A percentile compares a stretch with the other conserved stretches of the same genome.
Evolutionary conservation across 1,140 invertebrate genomes (phyloP).

Genomic region (Drosophila sucinea): DNA sequence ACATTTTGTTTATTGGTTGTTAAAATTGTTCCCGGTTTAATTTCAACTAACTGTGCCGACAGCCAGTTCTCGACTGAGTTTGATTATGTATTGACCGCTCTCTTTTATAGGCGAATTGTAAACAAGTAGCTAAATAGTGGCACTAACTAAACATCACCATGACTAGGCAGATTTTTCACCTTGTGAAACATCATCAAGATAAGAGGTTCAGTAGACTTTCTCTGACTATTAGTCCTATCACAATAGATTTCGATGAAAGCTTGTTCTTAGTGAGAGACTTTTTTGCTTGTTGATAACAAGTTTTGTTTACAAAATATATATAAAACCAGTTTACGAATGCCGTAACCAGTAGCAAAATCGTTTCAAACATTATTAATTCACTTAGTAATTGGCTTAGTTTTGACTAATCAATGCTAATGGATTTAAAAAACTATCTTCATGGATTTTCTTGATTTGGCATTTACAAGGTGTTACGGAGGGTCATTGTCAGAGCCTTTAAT

Average conservation of each 20-base stretch:
- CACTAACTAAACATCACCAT: background rate
- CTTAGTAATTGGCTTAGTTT: too few species aligned
- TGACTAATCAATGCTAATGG: too few species aligned
- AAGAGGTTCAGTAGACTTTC: background rate
- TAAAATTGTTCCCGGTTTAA: background rate
- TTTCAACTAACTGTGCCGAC: background rate
- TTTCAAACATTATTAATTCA: too few species aligned
- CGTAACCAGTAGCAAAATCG: background rate
- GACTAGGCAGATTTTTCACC: background rate
- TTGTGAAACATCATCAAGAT: background rate
- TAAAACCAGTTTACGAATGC: background rate
- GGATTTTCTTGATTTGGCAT: too few species aligned
- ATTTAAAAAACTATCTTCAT: too few species aligned
- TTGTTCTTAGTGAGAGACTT: background rate
- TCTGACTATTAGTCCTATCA: background rate
- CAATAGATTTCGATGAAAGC: background rate
- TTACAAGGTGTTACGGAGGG: too few species aligned
- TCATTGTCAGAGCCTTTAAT: too few species aligned
- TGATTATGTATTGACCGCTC: background rate
- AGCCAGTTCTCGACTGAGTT: background rate
- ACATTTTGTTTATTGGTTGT: conserved; percentile 31
- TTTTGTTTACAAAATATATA: conserved; percentile 7
- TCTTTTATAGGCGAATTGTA: conserved; percentile 19
- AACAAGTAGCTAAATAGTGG: background rate
- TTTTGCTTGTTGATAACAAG: background rate